These are phyloP conservation scores for Hydroisotoma schaefferi DNA, from an alignment of 2,888 invertebrate species.

Conservation along the genomic window DNA sequence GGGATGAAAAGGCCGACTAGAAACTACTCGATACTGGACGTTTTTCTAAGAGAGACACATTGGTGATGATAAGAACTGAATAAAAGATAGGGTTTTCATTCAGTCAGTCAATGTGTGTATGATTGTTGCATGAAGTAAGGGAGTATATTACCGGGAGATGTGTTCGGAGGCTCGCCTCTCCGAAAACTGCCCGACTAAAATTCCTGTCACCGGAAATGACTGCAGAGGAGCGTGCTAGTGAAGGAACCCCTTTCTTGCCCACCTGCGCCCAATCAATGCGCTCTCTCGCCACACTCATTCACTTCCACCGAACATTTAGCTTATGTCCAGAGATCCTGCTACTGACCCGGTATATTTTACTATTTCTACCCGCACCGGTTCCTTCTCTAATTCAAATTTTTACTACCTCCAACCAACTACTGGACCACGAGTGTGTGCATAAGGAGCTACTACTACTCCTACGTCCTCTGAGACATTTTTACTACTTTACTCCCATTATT, in stretches of 20 bases:
- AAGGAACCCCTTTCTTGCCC: constrained; percentile 34
- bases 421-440: too few species aligned
- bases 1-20: too few species aligned
- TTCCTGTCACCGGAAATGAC: constrained; percentile 48
- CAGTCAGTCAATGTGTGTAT: too few species aligned
- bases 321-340: not conserved
- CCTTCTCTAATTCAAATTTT: not conserved
- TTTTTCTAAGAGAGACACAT: too few species aligned
- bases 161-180: constrained; percentile 41
- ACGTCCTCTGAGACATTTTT: not conserved
- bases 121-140: too few species aligned
- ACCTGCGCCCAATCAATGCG: constrained; percentile 49
- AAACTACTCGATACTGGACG: too few species aligned
- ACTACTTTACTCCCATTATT: not conserved
- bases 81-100: too few species aligned
- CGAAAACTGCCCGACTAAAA: constrained; percentile 45
- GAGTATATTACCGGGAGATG: constrained; percentile 28
- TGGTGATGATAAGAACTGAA: too few species aligned
- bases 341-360: constrained; percentile 11
- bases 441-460: not conserved
- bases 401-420: too few species aligned
- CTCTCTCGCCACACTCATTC: constrained; percentile 28
- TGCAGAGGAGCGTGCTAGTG: constrained; percentile 47
- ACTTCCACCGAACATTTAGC: constrained; percentile 8
- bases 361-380: constrained; percentile 2